phyloP scores from a whole-genome alignment of 1,140 invertebrate species.

The Penaeus chinensis region DNA sequence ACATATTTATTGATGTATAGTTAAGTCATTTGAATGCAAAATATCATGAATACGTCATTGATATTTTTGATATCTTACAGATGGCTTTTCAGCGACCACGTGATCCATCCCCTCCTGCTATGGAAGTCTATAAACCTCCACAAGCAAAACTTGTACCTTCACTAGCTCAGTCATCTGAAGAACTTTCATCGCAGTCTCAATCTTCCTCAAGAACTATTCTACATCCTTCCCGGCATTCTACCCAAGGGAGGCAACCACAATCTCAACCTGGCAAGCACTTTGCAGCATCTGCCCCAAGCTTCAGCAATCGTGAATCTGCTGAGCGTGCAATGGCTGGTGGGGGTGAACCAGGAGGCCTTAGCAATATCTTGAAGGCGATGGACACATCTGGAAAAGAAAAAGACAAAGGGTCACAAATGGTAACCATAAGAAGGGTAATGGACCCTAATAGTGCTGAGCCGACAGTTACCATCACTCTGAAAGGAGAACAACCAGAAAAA shows the following conservation, averaged over 20 bases:
- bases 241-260: slow-evolving; percentile 21
- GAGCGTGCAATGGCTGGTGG: slow-evolving; percentile 13
- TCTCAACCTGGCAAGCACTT: slow-evolving; percentile 12
- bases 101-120: slow-evolving; percentile 31
- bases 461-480: slow-evolving; percentile 80
- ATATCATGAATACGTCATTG: background rate
- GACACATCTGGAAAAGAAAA: slow-evolving; percentile 47
- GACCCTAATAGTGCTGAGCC: slow-evolving; percentile 76
- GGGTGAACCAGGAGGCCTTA: slow-evolving; percentile 41
- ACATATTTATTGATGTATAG: too few species aligned
- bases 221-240: slow-evolving; percentile 31
- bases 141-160: slow-evolving; percentile 45
- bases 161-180: slow-evolving; percentile 24
- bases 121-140: slow-evolving; percentile 32
- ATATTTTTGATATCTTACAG: slow-evolving; percentile 1
- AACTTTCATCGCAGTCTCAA: slow-evolving; percentile 10
- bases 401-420: slow-evolving; percentile 74
- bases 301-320: slow-evolving; percentile 12
- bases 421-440: slow-evolving; percentile 79
- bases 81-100: slow-evolving; percentile 7
- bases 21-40: background rate
- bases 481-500: slow-evolving; percentile 79
- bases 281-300: slow-evolving; percentile 7
- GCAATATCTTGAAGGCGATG: slow-evolving; percentile 58
- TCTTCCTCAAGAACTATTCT: slow-evolving; percentile 32